Base-by-base conservation (phyloP, 2,797 vertebrate species). In the Anableps anableps region DNA sequence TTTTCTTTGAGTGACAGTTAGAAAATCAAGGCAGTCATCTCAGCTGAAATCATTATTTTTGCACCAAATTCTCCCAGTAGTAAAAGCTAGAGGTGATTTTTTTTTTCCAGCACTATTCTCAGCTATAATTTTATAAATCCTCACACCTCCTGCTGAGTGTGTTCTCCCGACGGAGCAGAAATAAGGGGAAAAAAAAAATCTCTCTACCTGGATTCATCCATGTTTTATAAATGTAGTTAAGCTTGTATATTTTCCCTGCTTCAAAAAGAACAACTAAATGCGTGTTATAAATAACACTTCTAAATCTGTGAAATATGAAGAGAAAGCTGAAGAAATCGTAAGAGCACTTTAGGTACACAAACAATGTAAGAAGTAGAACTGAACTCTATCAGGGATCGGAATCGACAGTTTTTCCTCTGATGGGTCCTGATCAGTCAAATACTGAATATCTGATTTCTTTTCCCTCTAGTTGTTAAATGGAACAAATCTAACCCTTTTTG, bases 41-140 rank as follows among this genome's bases (percentile, higher is more conserved):
- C 75, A 68, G 34, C 36, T 47, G 29, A 66, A 53, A 17, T 80
- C 72, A 80, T 84, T 78, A 72, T 78, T 82, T 64, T 31, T 76
- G 66, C 76, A 38, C 50, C 7, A 78, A 74, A 77, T 73, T 29
- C 74, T 45, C 3, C 17, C 80, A 8, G 66, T 58, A 14, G 77
- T 73, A 66, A 66, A 80, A 74, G 26, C 68, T 21, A 73, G 43
- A 78, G 14, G 51, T n/a, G 80, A 72, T 82, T 58, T 82, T 74
- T 60, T 81, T 74, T 76, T 17, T 16, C 31, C n/a, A 48, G 36
- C 50, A 31, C 45, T 73, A 50, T 80, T 76, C 74, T 71, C 43
- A 29, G 77, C 43, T 72, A 62, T 31, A 41, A 60, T 88, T 85
- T 75, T 66, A 80, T 80, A 79, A 82, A 79, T 86, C 79, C 45